These are phyloP conservation scores for Scomber japonicus DNA, from an alignment of 2,113 vertebrate genomes.

Conservation along the genomic window DNA sequence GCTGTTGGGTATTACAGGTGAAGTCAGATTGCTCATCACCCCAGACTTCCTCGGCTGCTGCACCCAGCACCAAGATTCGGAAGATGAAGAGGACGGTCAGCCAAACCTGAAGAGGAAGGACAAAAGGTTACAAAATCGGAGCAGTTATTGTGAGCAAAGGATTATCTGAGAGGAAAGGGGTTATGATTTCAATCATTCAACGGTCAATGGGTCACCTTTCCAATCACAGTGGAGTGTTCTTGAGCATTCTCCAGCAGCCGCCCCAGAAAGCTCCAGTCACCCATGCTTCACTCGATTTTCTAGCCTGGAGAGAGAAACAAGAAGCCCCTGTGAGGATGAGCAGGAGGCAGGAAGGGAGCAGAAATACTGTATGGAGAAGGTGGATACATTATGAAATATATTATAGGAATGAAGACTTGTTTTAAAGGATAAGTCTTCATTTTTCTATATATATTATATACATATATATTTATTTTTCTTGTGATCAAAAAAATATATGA, in stretches of 20 bases:
- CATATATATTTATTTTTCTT: background rate
- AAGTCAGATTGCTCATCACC: slow-evolving; percentile 96
- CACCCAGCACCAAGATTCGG: slow-evolving; percentile 93
- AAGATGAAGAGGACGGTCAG: slow-evolving; percentile 97
- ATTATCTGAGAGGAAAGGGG: background rate
- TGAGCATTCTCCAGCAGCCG: slow-evolving; percentile 94
- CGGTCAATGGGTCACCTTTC: slow-evolving; percentile 86
- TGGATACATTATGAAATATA: too few relatives aligned
- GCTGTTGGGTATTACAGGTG: slow-evolving; percentile 95
- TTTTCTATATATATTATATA: too few relatives aligned
- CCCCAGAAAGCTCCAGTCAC: slow-evolving; percentile 98
- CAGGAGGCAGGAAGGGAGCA: too few relatives aligned
- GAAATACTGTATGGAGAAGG: too few relatives aligned
- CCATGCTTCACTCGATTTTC: slow-evolving; percentile 90
- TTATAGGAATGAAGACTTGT: background rate
- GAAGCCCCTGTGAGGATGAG: background rate
- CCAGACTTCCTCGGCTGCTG: slow-evolving; percentile 94
- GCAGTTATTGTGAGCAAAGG: background rate
- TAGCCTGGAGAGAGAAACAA: slow-evolving; percentile 82
- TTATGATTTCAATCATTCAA: background rate
- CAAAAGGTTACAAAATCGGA: background rate
- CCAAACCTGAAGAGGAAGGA: slow-evolving; percentile 86
- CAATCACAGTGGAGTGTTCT: slow-evolving; percentile 96
- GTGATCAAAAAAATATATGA: background rate
- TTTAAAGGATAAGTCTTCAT: background rate